These are phyloP conservation scores for Drosophila mimetica DNA, from an alignment of 2,888 invertebrate species.

Conservation along the genomic window DNA sequence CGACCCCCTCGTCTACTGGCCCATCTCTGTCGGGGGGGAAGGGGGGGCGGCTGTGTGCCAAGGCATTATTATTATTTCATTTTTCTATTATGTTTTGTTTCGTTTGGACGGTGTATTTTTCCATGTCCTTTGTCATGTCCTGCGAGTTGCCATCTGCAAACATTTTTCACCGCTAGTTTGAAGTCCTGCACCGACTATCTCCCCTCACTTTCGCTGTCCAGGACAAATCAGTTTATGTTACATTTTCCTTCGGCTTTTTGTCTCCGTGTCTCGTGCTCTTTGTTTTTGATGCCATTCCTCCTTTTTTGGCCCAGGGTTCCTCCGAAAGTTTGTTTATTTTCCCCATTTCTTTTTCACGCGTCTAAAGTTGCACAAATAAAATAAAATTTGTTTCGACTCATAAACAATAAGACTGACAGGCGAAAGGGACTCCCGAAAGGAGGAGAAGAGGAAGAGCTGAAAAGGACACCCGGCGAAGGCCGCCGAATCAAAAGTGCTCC, in stretches of 20 bases:
- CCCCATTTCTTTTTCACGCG: constrained; percentile 35
- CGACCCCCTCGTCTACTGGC: not conserved
- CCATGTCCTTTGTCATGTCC: constrained; percentile 42
- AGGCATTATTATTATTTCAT: constrained; percentile 45
- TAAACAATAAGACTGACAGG: constrained; percentile 46
- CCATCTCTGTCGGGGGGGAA: not conserved
- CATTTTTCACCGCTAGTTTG: constrained; percentile 40
- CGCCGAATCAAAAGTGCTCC: constrained; percentile 9
- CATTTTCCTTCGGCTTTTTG: constrained; percentile 30
- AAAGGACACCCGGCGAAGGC: not conserved
- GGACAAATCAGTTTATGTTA: constrained; percentile 41
- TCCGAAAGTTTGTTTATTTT: constrained; percentile 26
- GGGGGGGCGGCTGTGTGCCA: constrained; percentile 18
- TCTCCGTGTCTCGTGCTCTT: constrained; percentile 2
- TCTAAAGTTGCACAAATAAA: constrained; percentile 48
- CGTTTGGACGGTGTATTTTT: constrained; percentile 12
- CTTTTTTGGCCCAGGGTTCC: constrained; percentile 1
- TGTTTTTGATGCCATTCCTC: constrained; percentile 6
- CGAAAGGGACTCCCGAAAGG: not conserved
- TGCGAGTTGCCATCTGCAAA: constrained; percentile 40
- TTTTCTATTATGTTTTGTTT: constrained; percentile 41
- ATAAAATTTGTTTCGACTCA: constrained; percentile 45
- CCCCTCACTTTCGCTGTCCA: not conserved
- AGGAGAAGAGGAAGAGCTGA: not conserved
- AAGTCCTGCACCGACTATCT: not conserved